Base-by-base conservation (phyloP, 2,888 invertebrate species). In the Aethes cnicana region DNA sequence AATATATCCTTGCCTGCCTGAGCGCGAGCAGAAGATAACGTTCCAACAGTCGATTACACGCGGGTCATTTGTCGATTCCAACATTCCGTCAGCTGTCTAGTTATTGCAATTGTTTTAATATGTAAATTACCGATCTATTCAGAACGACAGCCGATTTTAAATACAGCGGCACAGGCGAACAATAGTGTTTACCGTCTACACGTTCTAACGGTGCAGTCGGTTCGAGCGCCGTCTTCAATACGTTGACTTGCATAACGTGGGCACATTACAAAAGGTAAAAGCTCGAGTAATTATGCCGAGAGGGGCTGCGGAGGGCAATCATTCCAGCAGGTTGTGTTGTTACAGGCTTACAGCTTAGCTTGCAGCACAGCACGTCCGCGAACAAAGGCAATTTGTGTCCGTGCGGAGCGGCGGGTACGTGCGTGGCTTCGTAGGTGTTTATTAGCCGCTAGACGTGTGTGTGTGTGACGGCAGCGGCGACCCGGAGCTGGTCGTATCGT, bases 351-450 rank as follows among this genome's bases (percentile, higher is more conserved):
- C n/a, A n/a, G n/a, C n/a, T n/a, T n/a, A n/a, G n/a, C n/a, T n/a
- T n/a, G 9, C 39, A 76, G 75, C 79, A 75, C 69, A 72, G 73
- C 83, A 81, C 84, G 83, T 84, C 71, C 75, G 72, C 72, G 83
- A 84, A 87, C 88, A 86, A 88, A 88, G 83, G 84, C 85, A 86
- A 88, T 87, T 85, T 87, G 82, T 85, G 87, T 84, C 77, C 75
- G 82, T 77, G 78, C 84, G 83, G 73, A 82, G 78, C 79, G 78
- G 72, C 74, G n/a, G n/a, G 84, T 83, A 86, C 85, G 87, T 87
- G 87, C 79, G 80, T 76, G 63, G 84, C 76, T 64, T 84, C 70
- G 72, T 79, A 84, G 84, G 84, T 81, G 86, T 84, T 81, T 84
- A 86, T 85, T 85, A 87, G 74, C 71, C 71, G 72, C 74, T 75